phyloP scores from a whole-genome alignment of 2,888 invertebrate genomes.

The Ditula angustiorana region DNA sequence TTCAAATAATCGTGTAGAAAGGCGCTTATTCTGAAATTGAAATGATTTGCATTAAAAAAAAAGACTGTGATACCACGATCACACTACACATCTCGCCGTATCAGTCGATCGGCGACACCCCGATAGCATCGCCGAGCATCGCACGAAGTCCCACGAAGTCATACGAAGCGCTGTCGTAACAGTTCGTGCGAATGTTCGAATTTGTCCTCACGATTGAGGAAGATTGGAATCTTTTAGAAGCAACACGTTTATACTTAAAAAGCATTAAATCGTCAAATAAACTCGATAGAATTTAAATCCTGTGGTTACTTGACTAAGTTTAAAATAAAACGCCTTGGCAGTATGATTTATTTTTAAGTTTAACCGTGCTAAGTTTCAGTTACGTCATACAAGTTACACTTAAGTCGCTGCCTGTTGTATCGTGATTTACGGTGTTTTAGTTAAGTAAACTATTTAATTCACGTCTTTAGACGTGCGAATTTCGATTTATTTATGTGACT shows the following conservation, averaged over 20 bases:
- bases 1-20: no score
- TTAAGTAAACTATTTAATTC: slow-evolving; percentile 5
- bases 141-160: slow-evolving; percentile 45
- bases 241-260: neutral
- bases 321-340: neutral
- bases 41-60: neutral
- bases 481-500: neutral
- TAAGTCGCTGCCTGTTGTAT: slow-evolving; percentile 13
- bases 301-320: neutral
- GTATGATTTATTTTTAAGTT: neutral
- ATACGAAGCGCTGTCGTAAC: slow-evolving; percentile 54
- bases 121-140: slow-evolving; percentile 52
- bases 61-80: slow-evolving; percentile 42
- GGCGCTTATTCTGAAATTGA: neutral
- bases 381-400: slow-evolving; percentile 22
- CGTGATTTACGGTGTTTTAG: slow-evolving; percentile 13
- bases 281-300: neutral
- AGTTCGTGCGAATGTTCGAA: slow-evolving; percentile 68
- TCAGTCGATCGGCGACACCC: slow-evolving; percentile 45
- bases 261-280: neutral
- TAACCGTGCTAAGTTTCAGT: slow-evolving; percentile 7
- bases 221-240: slow-evolving; percentile 59
- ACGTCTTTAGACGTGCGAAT: neutral
- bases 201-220: slow-evolving; percentile 69
- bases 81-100: slow-evolving; percentile 39